Percentiles rank a stretch among this genome's conserved stretches.
phyloP scores from a whole-genome alignment of 1,140 invertebrate genomes.

The Bombus waltoni region DNA sequence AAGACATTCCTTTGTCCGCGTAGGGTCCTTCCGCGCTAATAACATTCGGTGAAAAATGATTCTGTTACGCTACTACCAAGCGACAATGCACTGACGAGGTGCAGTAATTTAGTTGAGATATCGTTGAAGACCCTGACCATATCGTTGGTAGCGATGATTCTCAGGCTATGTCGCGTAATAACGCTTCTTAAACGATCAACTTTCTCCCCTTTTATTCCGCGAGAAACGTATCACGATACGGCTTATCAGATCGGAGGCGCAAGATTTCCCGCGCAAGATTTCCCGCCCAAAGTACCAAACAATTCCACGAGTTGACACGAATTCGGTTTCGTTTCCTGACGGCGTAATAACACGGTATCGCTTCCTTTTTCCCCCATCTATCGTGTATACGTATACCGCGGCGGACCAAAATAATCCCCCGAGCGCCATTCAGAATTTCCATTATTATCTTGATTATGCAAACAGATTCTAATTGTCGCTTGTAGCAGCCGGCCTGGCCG shows the following conservation, averaged over 20 bases:
- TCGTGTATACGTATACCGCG: not conserved
- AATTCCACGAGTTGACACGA: not conserved
- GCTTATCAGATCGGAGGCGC: not conserved
- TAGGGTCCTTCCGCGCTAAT: not conserved
- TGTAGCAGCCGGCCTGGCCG: slow-evolving; percentile 17
- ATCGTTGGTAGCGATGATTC: too few relatives aligned
- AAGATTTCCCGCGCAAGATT: not conserved
- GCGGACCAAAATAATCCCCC: slow-evolving; percentile 14
- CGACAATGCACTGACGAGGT: too few relatives aligned
- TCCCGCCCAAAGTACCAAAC: accelerated
- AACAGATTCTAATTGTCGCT: slow-evolving; percentile 63
- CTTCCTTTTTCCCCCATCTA: not conserved
- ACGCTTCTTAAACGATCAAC: too few relatives aligned
- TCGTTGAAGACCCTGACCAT: too few relatives aligned
- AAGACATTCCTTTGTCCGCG: not conserved
- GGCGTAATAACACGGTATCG: not conserved
- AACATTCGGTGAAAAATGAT: not conserved
- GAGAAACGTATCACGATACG: not conserved
- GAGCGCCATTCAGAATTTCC: slow-evolving; percentile 38
- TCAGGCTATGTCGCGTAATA: too few relatives aligned
- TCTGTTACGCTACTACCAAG: not conserved
- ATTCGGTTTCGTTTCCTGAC: not conserved
- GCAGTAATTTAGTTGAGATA: too few relatives aligned
- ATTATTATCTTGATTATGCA: slow-evolving; percentile 64
- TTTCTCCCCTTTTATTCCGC: not conserved